A percentile compares a stretch with the other conserved stretches of the same genome.
phyloP scores from a whole-genome alignment of 2,888 invertebrate species.

The Hirtodrosophila cameraria region DNA sequence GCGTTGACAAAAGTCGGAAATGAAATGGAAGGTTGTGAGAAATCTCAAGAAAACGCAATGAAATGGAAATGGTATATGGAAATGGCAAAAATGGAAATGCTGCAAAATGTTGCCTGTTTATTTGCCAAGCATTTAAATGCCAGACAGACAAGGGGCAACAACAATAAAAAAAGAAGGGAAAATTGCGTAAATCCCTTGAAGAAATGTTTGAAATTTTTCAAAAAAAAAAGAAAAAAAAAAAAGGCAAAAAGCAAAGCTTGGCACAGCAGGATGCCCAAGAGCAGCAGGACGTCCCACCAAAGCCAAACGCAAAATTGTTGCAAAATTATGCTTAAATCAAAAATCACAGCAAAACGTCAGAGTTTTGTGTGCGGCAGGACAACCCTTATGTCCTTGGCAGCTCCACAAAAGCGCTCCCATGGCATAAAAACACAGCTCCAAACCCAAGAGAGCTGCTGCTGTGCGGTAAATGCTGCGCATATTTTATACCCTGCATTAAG shows the following conservation, averaged over 20 bases:
- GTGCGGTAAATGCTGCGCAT: conserved; percentile 68
- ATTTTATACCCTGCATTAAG: conserved; percentile 76
- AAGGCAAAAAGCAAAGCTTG: conserved; percentile 54
- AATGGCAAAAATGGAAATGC: conserved; percentile 52
- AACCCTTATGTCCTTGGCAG: conserved; percentile 49
- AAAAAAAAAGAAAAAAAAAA: too few relatives aligned
- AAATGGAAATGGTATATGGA: conserved; percentile 42
- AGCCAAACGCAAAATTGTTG: conserved; percentile 45
- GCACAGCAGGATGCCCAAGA: conserved; percentile 10
- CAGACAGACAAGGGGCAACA: conserved; percentile 24
- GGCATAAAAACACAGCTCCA: background rate
- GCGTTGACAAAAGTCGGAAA: conserved; percentile 63
- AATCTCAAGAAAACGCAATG: conserved; percentile 36
- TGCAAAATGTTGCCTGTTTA: conserved; percentile 66
- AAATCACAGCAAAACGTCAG: conserved; percentile 65
- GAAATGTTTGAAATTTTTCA: conserved; percentile 77
- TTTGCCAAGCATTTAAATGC: conserved; percentile 77
- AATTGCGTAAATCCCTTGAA: conserved; percentile 74
- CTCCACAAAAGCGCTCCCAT: background rate
- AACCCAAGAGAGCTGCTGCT: conserved; percentile 5
- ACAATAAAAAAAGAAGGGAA: conserved; percentile 43
- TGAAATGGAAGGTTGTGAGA: conserved; percentile 24
- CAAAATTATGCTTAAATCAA: conserved; percentile 79
- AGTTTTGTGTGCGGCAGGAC: conserved; percentile 33
- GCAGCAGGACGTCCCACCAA: conserved; percentile 16